Percentiles rank a stretch among this genome's conserved stretches.
Conservation (phyloP, 2,113 vertebrate species). For the Bagarius yarrelli region DNA sequence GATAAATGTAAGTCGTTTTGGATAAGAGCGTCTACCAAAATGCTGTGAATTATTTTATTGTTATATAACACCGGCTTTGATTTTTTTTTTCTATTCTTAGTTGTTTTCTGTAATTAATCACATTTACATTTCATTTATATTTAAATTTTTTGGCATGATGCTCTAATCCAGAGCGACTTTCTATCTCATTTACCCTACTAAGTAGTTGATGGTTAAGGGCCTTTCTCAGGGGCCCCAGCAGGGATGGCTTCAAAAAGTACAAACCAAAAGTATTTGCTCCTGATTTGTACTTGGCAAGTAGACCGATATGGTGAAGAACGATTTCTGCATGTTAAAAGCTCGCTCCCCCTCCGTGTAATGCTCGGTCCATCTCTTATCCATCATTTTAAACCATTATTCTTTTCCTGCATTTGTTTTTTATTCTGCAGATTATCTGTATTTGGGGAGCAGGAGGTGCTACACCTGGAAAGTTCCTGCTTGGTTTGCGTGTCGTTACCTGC, state of each 20-base stretch:
- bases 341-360: not conserved
- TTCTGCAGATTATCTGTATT: constrained; percentile 86
- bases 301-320: not conserved
- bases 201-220: no score
- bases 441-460: constrained; percentile 95
- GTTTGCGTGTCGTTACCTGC: constrained; percentile 87
- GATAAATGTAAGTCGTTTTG: no score
- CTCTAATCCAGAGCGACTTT: no score
- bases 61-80: not conserved
- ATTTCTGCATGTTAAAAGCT: not conserved
- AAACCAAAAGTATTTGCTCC: not conserved
- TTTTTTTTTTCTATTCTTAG: not conserved
- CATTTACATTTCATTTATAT: no score
- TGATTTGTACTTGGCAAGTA: not conserved
- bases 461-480: constrained; percentile 92
- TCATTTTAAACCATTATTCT: not conserved
- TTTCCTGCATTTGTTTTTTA: constrained; percentile 23
- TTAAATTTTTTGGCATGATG: no score
- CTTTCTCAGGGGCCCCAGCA: no score
- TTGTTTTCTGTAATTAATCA: not conserved
- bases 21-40: no score
- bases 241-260: not conserved
- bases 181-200: no score
- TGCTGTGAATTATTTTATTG: not conserved
- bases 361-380: not conserved